Evolutionary conservation across 53 echinoderm and acorn worm species (phyloP).

Genomic region (Crossaster papposus): DNA sequence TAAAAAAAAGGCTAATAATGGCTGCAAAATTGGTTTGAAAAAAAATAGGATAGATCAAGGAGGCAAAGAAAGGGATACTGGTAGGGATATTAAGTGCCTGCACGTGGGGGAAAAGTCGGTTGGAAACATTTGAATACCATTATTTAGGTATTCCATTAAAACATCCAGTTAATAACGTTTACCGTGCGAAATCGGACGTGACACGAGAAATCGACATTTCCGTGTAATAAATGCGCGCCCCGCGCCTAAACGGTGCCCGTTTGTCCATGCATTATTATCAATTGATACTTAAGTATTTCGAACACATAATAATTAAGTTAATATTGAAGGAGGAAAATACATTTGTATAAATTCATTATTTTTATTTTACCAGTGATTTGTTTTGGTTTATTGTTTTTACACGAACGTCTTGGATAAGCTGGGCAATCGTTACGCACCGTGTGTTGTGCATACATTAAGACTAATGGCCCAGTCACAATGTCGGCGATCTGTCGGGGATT

Average conservation of each 20-base stretch:
- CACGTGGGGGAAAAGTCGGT: conserved; percentile 30
- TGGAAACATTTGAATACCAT: conserved; percentile 30
- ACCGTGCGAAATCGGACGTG: not conserved
- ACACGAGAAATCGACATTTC: conserved; percentile 28
- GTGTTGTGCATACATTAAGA: conserved; percentile 5
- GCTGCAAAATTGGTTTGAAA: not conserved
- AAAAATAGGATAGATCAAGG: not conserved
- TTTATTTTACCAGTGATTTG: not conserved
- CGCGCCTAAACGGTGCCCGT: not conserved
- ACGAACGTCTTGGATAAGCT: not conserved
- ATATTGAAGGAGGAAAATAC: not conserved
- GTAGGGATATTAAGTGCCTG: not conserved
- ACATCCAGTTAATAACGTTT: not conserved
- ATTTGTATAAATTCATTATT: conserved; percentile 8
- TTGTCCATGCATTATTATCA: conserved; percentile 14
- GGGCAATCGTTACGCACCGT: conserved; percentile 22
- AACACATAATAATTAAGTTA: conserved; percentile 7
- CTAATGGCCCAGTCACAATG: too few relatives aligned
- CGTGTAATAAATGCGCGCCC: not conserved
- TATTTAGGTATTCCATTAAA: not conserved
- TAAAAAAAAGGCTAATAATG: conserved; percentile 36
- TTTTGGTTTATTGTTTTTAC: conserved; percentile 3
- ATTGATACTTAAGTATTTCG: conserved; percentile 25
- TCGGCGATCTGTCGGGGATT: too few relatives aligned
- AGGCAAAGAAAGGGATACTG: not conserved